Evolutionary conservation across 2,113 vertebrate genomes (phyloP), one percentile per base, ranked within the genome.

Genomic region (Gallinago media): DNA sequence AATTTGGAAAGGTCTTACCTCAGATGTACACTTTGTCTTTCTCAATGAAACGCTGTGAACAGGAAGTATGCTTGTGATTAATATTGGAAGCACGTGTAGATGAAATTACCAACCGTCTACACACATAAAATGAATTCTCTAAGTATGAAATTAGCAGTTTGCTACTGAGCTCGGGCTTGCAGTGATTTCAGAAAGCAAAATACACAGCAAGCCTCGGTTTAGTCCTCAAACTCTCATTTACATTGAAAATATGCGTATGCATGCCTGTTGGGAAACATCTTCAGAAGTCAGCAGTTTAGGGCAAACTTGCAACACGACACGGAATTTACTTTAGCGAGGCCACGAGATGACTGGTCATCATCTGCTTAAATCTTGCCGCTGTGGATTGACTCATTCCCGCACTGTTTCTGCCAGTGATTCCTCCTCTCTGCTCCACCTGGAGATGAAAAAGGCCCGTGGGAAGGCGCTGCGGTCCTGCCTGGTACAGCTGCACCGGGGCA

Each of bases 41-140:
- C 75, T 46, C 1, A 3, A 42, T 26, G 72, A 70, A 67, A 31
- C 56, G 3, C 40, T 61, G 66, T 12, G 20, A 77, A 81, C 32
- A 44, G 59, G 56, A 55, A 78, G 26, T 14, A 11, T 74, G 58
- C 59, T 88, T 91, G 61, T 89, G 70, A 89, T 96, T 94, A 68
- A 75, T 65, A 72, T 3, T 86, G 80, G 86, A 79, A 71, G 71
- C 76, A 38, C 12, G 15, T 16, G 23, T 26, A 72, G 80, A 67
- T 89, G 68, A 78, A 91, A 92, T 92, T 87, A n/a, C 68, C 55
- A n/a, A 80, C 79, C 62, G 67, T 85, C 91, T 89, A 6, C 59
- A 71, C 67, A n/a, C 3, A 6, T 4, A 42, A 55, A 47, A 9
- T 11, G n/a, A 89, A 87, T 72, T 78, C 4, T 9, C 61, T 77